Evolutionary conservation across 2,888 invertebrate species (phyloP).

Genomic region (Paralinhomoeus sp.): DNA sequence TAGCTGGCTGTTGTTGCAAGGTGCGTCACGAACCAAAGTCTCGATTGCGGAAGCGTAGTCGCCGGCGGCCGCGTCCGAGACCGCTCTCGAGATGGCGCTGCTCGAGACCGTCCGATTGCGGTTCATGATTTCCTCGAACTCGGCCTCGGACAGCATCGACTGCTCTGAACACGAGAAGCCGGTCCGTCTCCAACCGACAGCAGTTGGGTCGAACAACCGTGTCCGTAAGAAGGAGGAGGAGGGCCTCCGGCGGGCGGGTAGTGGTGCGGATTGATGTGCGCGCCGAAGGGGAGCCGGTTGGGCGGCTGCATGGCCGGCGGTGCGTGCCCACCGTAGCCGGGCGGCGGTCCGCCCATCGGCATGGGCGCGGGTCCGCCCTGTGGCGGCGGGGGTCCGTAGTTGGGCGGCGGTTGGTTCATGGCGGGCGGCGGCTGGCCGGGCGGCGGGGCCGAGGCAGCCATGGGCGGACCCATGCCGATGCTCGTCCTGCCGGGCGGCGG

Average conservation of each 20-base stretch:
- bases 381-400: background rate
- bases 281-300: conserved; percentile 11
- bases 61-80: conserved; percentile 62
- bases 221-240: too few relatives aligned
- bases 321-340: background rate
- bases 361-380: too few relatives aligned
- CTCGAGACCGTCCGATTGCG: conserved; percentile 77
- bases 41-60: conserved; percentile 96
- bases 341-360: too few relatives aligned
- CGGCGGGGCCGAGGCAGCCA: background rate
- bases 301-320: background rate
- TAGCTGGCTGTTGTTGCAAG: too few relatives aligned
- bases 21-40: too few relatives aligned
- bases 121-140: conserved; percentile 94
- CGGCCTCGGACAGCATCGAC: conserved; percentile 45
- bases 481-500: background rate
- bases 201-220: background rate
- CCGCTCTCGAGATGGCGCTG: conserved; percentile 84
- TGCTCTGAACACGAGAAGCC: too few relatives aligned
- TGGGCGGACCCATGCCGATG: background rate
- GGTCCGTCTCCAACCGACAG: too few relatives aligned
- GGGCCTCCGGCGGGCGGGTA: too few relatives aligned
- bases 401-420: conserved; percentile 6
- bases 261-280: conserved; percentile 15
- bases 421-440: conserved; percentile 1